These are phyloP conservation scores for Luperina nickerlii DNA, from an alignment of 2,888 invertebrate genomes.

Conservation along the genomic window DNA sequence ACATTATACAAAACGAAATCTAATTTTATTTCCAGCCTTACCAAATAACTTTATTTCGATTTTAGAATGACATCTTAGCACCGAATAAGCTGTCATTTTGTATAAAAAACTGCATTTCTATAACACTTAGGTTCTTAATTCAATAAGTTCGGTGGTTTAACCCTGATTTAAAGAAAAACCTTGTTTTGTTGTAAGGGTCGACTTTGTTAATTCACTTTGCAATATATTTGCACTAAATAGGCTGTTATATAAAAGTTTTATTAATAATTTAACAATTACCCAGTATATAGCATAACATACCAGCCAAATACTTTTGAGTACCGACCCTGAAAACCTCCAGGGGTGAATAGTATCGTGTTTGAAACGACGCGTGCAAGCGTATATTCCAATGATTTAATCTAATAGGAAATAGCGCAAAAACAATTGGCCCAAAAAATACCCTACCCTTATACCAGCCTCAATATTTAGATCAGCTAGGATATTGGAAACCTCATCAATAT, in stretches of 20 bases:
- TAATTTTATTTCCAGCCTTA: no score
- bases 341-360: background rate
- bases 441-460: background rate
- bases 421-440: background rate
- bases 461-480: conserved; percentile 29
- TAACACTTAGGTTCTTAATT: no score
- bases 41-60: no score
- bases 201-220: background rate
- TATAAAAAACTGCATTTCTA: no score
- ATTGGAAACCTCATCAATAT: conserved; percentile 48
- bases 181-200: no score
- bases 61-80: no score
- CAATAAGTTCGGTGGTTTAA: no score
- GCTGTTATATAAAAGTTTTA: background rate
- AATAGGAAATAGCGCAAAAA: background rate
- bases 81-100: no score
- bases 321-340: background rate
- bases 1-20: no score
- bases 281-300: background rate
- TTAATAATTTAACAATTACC: background rate
- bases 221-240: background rate
- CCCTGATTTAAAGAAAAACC: no score
- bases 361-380: background rate
- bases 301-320: background rate
- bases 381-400: background rate